A percentile compares a stretch with the other conserved stretches of the same genome.
These are phyloP conservation scores for Diadophis punctatus DNA, from an alignment of 2,113 vertebrate genomes.

Conservation along the genomic window DNA sequence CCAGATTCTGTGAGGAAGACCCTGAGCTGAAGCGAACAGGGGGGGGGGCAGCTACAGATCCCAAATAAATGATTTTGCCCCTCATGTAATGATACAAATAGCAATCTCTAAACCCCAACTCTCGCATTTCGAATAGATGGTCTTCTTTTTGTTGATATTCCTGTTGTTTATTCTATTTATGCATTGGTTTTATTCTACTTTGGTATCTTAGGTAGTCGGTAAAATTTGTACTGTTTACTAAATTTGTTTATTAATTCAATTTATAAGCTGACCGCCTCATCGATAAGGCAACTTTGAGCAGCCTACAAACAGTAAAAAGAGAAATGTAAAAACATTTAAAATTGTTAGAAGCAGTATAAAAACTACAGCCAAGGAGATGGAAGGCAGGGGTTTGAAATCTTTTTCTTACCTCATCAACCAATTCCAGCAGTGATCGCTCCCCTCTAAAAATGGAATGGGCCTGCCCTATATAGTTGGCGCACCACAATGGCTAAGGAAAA, in stretches of 20 bases:
- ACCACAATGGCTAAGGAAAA: neutral
- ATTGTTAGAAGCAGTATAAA: neutral
- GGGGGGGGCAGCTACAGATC: neutral
- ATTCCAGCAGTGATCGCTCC: neutral
- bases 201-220: neutral
- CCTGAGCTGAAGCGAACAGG: too few species aligned
- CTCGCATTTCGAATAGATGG: neutral
- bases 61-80: neutral
- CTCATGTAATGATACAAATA: neutral
- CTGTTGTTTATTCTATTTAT: neutral
- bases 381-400: neutral
- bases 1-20: conserved; percentile 34
- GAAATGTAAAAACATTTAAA: neutral
- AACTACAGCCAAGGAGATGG: neutral
- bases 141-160: neutral
- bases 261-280: neutral
- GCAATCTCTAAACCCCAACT: neutral
- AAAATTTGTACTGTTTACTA: neutral
- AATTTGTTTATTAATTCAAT: neutral
- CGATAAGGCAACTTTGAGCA: neutral
- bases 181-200: neutral
- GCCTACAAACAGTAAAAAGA: neutral
- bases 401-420: neutral
- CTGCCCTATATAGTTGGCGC: neutral
- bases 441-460: neutral